phyloP scores from a whole-genome alignment of 2,113 vertebrate species.

The Heterotis niloticus region DNA sequence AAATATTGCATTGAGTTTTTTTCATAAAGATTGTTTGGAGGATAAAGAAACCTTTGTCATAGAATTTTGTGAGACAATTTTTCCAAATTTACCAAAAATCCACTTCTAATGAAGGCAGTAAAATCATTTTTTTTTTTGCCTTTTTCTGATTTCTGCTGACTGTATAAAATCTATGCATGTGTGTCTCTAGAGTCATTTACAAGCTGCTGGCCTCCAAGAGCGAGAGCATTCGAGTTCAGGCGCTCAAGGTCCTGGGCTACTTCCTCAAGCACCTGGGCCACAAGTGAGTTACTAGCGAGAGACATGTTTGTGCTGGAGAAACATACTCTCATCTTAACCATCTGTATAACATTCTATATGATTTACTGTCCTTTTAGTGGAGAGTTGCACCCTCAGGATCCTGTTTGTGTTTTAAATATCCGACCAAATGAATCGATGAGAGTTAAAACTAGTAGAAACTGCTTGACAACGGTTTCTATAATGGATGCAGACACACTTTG shows the following conservation, averaged over 20 bases:
- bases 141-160: background rate
- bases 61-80: background rate
- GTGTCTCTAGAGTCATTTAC: constrained; percentile 86
- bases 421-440: no score
- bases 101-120: background rate
- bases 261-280: constrained; percentile 98
- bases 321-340: background rate
- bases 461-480: no score
- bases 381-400: background rate
- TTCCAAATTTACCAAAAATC: background rate
- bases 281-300: constrained; percentile 76
- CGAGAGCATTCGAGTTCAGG: constrained; percentile 97
- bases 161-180: background rate
- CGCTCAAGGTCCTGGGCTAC: constrained; percentile 96
- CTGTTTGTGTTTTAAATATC: background rate
- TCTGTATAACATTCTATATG: background rate
- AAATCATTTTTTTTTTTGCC: background rate
- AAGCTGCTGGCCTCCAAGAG: constrained; percentile 97
- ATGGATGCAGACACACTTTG: no score
- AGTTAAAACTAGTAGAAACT: no score
- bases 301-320: background rate
- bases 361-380: background rate
- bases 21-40: background rate
- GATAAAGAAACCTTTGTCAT: background rate
- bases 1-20: background rate